Evolutionary conservation across 1,140 invertebrate species (phyloP), one percentile per base, ranked within the genome.

Genomic region (Ruditapes philippinarum): DNA sequence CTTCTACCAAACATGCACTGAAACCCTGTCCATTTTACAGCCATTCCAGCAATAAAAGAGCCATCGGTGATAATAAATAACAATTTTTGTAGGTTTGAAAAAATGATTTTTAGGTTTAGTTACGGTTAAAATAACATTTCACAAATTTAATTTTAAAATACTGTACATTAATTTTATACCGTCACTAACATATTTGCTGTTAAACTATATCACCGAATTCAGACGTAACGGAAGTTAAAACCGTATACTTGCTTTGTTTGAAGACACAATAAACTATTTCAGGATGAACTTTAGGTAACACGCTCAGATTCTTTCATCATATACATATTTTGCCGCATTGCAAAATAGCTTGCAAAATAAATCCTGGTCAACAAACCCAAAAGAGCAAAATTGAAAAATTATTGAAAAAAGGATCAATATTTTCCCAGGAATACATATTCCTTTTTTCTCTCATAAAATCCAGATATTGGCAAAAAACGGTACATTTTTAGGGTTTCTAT

Each of bases 151-250:
- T 73, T 73, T n/a, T 73, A 31, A 36, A 73, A 33, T 9, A 33
- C 4, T 5, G 5, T 9, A 31, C 17, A 73, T 36, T 33, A 73
- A 31, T 7, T 78, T 45, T 78, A 78, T 78, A 78, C 40, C 28
- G 36, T 28, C 70, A 73, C 33, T 73, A 36, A 73, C 19, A 73
- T 11, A 73, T 73, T 38, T 73, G 70, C 25, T 5, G 31, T 36
- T 73, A 36, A 73, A 73, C 28, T 73, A 73, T 36, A 73, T 36
- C 38, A 73, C 28, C 70, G 14, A 73, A 33, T 73, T 73, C 70
- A 73, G 70, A 73, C 33, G 25, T 73, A 73, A 73, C 70, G 28
- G 70, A 73, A 36, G 70, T 73, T 73, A n/a, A 73, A 73, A 73
- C 36, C 7, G 70, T 73, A 73, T 73, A 73, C 70, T 73, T 73